phyloP scores from a whole-genome alignment of 2,888 invertebrate species.

The Pristionchus entomophagus region DNA sequence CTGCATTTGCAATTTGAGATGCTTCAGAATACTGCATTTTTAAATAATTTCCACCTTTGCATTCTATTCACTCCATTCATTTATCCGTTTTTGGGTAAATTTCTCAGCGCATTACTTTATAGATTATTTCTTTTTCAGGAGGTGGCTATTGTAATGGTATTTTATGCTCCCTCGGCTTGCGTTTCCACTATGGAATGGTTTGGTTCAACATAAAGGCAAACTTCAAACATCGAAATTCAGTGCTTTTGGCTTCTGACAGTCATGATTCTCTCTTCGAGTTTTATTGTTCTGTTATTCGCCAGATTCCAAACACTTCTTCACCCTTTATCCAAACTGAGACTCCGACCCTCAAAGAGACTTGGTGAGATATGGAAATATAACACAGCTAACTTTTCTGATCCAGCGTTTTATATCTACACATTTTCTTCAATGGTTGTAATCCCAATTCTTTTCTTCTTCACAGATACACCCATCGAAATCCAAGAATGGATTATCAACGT shows the following conservation, averaged over 20 bases:
- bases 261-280: not conserved
- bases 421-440: not conserved
- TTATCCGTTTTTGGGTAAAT: not conserved
- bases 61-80: not conserved
- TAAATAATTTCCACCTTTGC: not conserved
- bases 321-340: not conserved
- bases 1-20: not conserved
- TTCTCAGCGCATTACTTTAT: not conserved
- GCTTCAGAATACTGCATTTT: not conserved
- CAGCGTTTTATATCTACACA: not conserved
- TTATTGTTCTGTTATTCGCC: not conserved
- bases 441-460: not conserved
- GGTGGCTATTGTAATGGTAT: not conserved
- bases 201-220: not conserved
- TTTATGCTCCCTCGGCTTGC: not conserved
- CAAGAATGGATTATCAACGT: not conserved
- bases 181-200: constrained; percentile 2
- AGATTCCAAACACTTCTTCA: not conserved
- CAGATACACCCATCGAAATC: not conserved
- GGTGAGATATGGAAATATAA: not conserved
- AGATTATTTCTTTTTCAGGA: not conserved
- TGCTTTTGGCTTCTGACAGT: not conserved
- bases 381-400: too few relatives aligned
- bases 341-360: not conserved
- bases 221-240: not conserved